Evolutionary conservation across 2,797 vertebrate species (phyloP), one percentile per base, ranked within the genome.

Genomic region (Sebastes taczanowskii): DNA sequence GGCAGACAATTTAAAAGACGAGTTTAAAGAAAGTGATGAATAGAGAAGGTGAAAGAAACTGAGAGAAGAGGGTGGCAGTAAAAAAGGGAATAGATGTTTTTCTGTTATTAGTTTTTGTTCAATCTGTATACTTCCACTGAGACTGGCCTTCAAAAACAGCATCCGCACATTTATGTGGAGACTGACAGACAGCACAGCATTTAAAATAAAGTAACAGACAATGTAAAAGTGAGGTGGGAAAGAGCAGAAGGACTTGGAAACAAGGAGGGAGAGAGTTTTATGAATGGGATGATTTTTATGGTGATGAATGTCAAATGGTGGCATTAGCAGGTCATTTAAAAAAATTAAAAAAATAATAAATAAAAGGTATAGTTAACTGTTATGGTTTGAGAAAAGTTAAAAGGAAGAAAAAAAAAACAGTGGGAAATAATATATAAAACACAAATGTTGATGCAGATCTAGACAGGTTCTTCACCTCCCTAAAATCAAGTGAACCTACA

Each of bases 401-500:
- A 27, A 29, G 11, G 23, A 5, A 30, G 29, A 46, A 23, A 58
- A 29, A 6, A 10, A 6, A 10, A 68, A 67, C n/a, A 3, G 10
- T 23, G 49, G 32, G 22, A 82, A 80, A 76, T 83, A 30, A 68
- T 59, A 78, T 14, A 77, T 71, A 42, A 68, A 80, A 67, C 34
- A 46, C 4, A 52, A 69, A 29, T 34, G 6, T 42, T 63, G 62
- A 72, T 68, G 11, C 7, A 35, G 55, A 62, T n/a, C 3, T 18
- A 49, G 38, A 18, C 25, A 38, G 8, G 16, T 25, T 72, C 59
- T 59, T 35, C 3, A 69, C 23, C n/a, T 14, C 74, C 69, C 49
- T 68, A 29, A 86, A 77, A 83, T 74, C 20, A 66, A 72, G n/a
- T 4, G 2, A 72, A 52, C 25, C 42, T 30, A 65, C 61, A 80